A percentile compares a stretch with the other conserved stretches of the same genome.
phyloP scores from a whole-genome alignment of 2,888 invertebrate species.

The Drosophila prostipennis region DNA sequence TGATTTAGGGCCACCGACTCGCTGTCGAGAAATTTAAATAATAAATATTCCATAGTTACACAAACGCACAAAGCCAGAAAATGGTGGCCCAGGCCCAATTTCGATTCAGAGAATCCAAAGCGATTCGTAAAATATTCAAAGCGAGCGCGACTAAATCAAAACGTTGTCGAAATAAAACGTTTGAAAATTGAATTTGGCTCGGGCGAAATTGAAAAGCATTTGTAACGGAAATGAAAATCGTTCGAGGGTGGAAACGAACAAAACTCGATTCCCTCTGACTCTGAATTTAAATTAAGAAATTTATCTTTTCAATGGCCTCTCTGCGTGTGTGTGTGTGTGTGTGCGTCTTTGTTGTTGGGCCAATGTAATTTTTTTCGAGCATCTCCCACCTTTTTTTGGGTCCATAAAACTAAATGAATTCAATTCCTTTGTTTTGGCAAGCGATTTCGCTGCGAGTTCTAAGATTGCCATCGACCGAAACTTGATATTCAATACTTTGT shows the following conservation, averaged over 20 bases:
- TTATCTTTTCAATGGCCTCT: conserved; percentile 73
- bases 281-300: conserved; percentile 81
- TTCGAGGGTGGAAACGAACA: conserved; percentile 29
- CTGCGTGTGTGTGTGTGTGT: conserved; percentile 24
- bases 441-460: conserved; percentile 26
- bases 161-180: conserved; percentile 78
- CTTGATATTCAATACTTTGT: conserved; percentile 43
- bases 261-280: conserved; percentile 49
- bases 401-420: conserved; percentile 64
- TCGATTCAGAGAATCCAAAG: conserved; percentile 15
- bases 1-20: conserved; percentile 67
- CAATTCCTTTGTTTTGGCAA: conserved; percentile 38
- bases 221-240: conserved; percentile 78
- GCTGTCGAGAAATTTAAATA: conserved; percentile 72
- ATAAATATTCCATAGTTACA: conserved; percentile 77
- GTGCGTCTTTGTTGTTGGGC: conserved; percentile 50
- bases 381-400: conserved; percentile 73
- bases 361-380: conserved; percentile 30
- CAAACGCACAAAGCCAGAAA: conserved; percentile 54
- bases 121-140: conserved; percentile 75
- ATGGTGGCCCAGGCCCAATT: conserved; percentile 46
- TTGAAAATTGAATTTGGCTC: conserved; percentile 75
- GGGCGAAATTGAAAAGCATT: conserved; percentile 75
- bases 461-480: conserved; percentile 37
- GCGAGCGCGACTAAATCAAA: conserved; percentile 74